Evolutionary conservation across 2,113 vertebrate genomes (phyloP), one percentile per base, ranked within the genome.

Genomic region (Cacatua alba): DNA sequence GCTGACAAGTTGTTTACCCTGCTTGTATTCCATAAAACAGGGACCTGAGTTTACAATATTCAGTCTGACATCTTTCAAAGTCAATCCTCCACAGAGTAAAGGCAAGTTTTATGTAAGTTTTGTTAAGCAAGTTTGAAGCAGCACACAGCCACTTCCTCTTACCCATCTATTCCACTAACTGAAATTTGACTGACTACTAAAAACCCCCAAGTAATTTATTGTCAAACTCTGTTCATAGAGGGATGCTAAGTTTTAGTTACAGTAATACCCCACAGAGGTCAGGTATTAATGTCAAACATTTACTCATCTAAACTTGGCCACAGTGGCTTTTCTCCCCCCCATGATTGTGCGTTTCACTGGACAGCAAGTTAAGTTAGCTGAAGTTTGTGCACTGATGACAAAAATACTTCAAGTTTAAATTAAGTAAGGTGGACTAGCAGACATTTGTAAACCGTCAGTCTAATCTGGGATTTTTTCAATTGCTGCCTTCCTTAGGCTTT

Each of bases 201-300:
- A 96, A 76, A 72, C 20, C 26, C 20, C 60, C 82, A 43, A 49
- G 33, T 84, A 46, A 85, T 80, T 96, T 90, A 94, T 7, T 96
- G 83, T 94, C 93, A 91, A 92, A 62, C 59, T 94, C 68, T 44
- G 69, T 78, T 93, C 77, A 65, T 64, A 64, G 18, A 82, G 72
- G 62, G 20, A 96, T 79, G 90, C 53, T 80, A 86, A 79, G 41
- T 71, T 97, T 98, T 97, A 97, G 93, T 97, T 98, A 98, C 96
- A 98, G 55, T 48, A 96, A 60, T 60, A 95, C 88, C 90, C 96
- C 84, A 96, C 87, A 94, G 7, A 93, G 43, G 35, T 90, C 87
- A 68, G 49, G 49, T 92, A 83, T 82, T 90, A 70, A 93, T 41
- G 44, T 78, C 88, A 97, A 63, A 88, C 18, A 48, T 60, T 67